Base-by-base conservation (phyloP, 2,888 invertebrate species). In the Spisula subtruncata region DNA sequence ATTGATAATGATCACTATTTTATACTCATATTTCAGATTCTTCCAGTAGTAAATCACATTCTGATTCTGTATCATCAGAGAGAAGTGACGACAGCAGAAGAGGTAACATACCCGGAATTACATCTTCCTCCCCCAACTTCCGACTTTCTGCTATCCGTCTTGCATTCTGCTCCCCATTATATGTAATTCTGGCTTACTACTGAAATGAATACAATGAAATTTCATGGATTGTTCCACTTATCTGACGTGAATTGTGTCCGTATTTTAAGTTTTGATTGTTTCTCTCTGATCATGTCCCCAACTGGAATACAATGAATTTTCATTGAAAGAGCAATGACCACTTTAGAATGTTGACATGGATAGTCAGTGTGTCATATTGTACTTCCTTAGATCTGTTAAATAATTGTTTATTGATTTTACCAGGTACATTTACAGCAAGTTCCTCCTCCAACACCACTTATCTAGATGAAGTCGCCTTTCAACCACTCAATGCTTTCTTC, bases 401-500 rank as follows among this genome's bases (percentile, higher is more conserved):
- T 20, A 79, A 20, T 79, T 29, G 35, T 79, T 35, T 0, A 18
- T 81, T 25, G n/a, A 25, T 48, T 81, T 14, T 46, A n/a, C 12
- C 75, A 75, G 75, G 75, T 32, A 75, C 75, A 75, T 75, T 75
- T 16, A 75, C 32, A 25, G 32, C 48, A 8, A n/a, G 75, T 5
- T 41, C 41, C 41, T 41, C 41, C 25, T 41, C 71, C n/a, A 51
- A 46, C 10, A 46, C 75, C 81, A 29, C 85, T 66, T 60, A 81
- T 51, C 10, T 85, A 41, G 93, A 93, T 8, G 75, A 81, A 80
- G 88, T 91, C 4, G 81, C 93, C 10, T 95, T 95, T 88, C 93
- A 92, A 79, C 95, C 95, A 0, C 89, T 95, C 25, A 89, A 92
- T 54, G 93, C 94, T 12, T 94, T 95, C 83, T 92, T 95, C 5